Base-by-base conservation (phyloP, 37 sponge, comb jelly and placozoan genomes). In the Ianthella basta region DNA sequence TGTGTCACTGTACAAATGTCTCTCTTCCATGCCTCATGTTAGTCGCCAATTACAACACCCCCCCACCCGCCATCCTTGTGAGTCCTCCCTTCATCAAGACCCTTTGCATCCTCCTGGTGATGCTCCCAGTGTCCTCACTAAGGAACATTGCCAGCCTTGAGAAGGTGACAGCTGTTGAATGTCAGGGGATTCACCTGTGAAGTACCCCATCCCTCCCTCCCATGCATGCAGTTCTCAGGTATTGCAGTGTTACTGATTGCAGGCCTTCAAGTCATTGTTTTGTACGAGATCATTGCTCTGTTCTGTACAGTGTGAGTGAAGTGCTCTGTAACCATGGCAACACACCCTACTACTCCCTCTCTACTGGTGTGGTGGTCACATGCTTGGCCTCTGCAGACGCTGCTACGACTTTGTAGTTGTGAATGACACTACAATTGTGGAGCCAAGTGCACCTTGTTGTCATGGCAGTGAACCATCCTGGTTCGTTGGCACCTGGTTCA, bases 141-240 rank as follows among this genome's bases (percentile, higher is more conserved):
- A 65, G 88, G 32, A 87, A 91, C 41, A 87, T 91, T 36, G 82
- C 88, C 15, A 87, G 65, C 59, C 82, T 91, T 12, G 91, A 87
- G 40, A 91, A 91, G 82, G 91, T 87, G 10, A 25, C 73, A 40
- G 23, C 50, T n/a, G 15, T 1, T 1, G 16, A 35, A 13, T 34
- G 30, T 40, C n/a, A 19, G 19, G 16, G 16, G 20, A 23, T 15
- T 59, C 61, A 3, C 20, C 37, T 55, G 60, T 35, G 23, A 36
- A 25, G 35, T 25, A n/a, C 60, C 0, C 20, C 3, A 0, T 0
- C 34, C 44, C 20, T 12, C 25, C 35, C 60, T 50, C 53, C 27
- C 55, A 0, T 69, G 34, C 34, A 4, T 10, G 4, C 65, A 89
- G 90, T 82, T 89, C 41, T 89, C 90, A 60, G 86, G 81, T 13